Conservation (phyloP, 2,797 vertebrate genomes). For the Furcifer pardalis region DNA sequence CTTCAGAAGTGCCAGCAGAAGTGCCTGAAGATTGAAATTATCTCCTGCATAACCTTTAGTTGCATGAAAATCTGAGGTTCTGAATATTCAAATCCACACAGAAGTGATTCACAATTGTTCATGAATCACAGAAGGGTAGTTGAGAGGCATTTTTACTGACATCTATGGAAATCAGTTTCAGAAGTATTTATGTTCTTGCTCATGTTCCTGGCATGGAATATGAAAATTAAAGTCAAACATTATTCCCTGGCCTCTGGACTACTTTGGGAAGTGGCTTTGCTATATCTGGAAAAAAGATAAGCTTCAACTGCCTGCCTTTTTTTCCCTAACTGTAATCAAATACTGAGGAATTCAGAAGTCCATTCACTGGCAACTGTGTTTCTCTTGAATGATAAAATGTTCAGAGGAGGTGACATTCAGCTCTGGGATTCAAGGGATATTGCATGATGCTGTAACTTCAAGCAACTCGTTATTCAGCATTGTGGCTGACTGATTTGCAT, state of each 20-base stretch:
- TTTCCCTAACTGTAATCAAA: background rate
- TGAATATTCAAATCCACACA: background rate
- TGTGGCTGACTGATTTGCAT: constrained; percentile 23
- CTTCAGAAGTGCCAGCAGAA: background rate
- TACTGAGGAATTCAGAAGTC: background rate
- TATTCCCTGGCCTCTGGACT: background rate
- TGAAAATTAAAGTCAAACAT: background rate
- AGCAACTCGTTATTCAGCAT: constrained; percentile 40
- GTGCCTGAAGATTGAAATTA: background rate
- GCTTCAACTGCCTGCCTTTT: background rate
- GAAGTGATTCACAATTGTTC: background rate
- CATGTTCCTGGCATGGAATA: background rate
- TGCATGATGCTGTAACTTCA: constrained; percentile 40
- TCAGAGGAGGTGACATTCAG: background rate
- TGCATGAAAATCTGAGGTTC: background rate
- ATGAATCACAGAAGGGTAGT: background rate
- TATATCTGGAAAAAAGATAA: background rate
- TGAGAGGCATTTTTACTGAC: background rate
- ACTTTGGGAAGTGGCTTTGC: background rate
- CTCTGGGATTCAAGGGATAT: constrained; percentile 34
- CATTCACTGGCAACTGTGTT: background rate
- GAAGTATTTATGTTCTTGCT: constrained; percentile 34
- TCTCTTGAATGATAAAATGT: constrained; percentile 1
- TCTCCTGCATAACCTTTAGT: background rate
- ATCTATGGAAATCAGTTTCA: constrained; percentile 16